Evolutionary conservation across 2,113 vertebrate species (phyloP).

Genomic region (Mirounga angustirostris): DNA sequence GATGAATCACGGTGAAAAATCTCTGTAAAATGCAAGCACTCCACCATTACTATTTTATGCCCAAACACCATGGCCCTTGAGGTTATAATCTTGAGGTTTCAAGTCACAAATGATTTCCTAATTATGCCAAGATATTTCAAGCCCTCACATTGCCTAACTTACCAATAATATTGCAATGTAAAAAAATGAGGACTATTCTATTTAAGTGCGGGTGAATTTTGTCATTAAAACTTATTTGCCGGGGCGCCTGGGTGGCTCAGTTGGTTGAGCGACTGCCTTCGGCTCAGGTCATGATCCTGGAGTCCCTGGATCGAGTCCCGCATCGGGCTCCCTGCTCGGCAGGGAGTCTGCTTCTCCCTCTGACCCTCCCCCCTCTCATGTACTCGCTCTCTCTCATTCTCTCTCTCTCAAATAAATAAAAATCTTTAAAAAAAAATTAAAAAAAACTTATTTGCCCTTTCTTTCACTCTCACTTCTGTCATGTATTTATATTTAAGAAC

Average conservation of each 20-base stretch:
- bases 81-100: background rate
- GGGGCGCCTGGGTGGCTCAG: too few relatives aligned
- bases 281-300: too few relatives aligned
- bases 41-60: background rate
- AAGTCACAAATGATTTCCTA: background rate
- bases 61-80: constrained; percentile 1
- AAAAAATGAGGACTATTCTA: background rate
- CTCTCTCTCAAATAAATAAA: too few relatives aligned
- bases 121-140: background rate
- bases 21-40: background rate
- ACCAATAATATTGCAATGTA: background rate
- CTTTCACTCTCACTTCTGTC: background rate
- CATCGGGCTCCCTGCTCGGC: too few relatives aligned
- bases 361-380: too few relatives aligned
- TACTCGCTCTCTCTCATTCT: too few relatives aligned
- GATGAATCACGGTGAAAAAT: constrained; percentile 1
- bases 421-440: too few relatives aligned
- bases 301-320: too few relatives aligned
- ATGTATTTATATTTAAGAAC: background rate
- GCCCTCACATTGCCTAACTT: background rate
- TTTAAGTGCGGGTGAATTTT: background rate
- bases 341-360: too few relatives aligned
- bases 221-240: background rate
- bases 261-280: too few relatives aligned
- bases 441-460: background rate